Percentiles rank a stretch among this genome's conserved stretches.
These are phyloP conservation scores for Bombus balteatus DNA, from an alignment of 1,140 invertebrate species.

Conservation along the genomic window DNA sequence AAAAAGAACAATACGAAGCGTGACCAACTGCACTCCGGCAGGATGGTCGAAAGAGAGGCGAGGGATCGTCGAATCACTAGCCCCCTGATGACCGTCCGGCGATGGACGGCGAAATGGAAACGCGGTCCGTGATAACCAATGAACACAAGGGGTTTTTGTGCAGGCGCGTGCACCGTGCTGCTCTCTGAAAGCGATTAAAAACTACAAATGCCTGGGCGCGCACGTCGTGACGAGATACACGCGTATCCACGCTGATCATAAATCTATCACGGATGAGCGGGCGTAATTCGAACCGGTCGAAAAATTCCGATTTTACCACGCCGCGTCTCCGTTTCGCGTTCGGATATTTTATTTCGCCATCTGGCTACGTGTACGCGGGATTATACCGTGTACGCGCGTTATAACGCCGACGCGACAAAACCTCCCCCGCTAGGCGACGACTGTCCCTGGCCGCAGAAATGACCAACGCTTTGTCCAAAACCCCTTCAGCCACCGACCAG, in stretches of 20 bases:
- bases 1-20: background rate
- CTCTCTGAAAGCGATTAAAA: slow-evolving; percentile 52
- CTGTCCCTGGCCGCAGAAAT: background rate
- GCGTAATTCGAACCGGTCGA: slow-evolving; percentile 58
- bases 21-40: background rate
- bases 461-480: background rate
- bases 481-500: background rate
- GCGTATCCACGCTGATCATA: slow-evolving; percentile 57
- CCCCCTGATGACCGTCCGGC: background rate
- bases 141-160: slow-evolving; percentile 17
- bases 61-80: slow-evolving; percentile 8
- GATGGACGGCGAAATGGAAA: slow-evolving; percentile 38
- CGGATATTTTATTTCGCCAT: slow-evolving; percentile 64
- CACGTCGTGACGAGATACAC: slow-evolving; percentile 45
- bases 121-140: slow-evolving; percentile 47
- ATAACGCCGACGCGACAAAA: slow-evolving; percentile 20
- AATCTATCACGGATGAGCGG: slow-evolving; percentile 60
- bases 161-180: slow-evolving; percentile 29
- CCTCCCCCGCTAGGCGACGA: background rate
- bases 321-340: background rate
- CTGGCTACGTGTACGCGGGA: slow-evolving; percentile 12
- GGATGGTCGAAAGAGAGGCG: background rate
- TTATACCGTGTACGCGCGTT: background rate
- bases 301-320: slow-evolving; percentile 53
- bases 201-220: slow-evolving; percentile 53